Evolutionary conservation across 2,113 vertebrate genomes (phyloP).

Genomic region (Sinocyclocheilus anophthalmus): DNA sequence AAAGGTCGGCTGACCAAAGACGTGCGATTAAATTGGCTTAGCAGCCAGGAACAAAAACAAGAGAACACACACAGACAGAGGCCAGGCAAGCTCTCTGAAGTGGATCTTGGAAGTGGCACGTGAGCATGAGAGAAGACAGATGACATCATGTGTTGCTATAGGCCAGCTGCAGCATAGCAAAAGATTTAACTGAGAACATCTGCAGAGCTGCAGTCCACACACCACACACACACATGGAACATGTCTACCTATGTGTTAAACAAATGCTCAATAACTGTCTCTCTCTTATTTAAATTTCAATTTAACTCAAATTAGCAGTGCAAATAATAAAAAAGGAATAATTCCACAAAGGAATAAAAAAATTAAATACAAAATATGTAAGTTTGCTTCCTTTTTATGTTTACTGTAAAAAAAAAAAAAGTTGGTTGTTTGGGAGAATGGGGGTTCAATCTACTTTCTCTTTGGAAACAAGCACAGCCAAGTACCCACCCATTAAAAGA

Average conservation of each 20-base stretch:
- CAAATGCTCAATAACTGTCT: not conserved
- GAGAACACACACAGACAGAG: conserved; percentile 23
- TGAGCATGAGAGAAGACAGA: conserved; percentile 61
- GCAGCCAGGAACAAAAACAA: conserved; percentile 34
- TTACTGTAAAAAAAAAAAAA: too few species aligned
- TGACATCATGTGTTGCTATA: conserved; percentile 82
- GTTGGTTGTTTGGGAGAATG: too few species aligned
- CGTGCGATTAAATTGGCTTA: conserved; percentile 35
- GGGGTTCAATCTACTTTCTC: not conserved
- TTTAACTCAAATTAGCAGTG: not conserved
- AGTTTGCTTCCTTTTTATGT: too few species aligned
- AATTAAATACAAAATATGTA: too few species aligned
- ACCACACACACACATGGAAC: conserved; percentile 20
- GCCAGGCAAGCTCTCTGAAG: conserved; percentile 57
- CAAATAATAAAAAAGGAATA: too few species aligned
- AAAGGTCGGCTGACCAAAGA: conserved; percentile 21
- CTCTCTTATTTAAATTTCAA: not conserved
- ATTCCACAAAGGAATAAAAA: not conserved
- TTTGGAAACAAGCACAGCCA: not conserved
- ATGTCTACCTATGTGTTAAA: not conserved
- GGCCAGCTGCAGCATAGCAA: conserved; percentile 75
- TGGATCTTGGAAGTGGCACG: conserved; percentile 63
- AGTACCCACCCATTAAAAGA: not conserved
- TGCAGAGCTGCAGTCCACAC: conserved; percentile 61
- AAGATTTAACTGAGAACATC: conserved; percentile 74